These are phyloP conservation scores for Diabrotica balteata DNA, from an alignment of 2,888 invertebrate species.

Conservation along the genomic window DNA sequence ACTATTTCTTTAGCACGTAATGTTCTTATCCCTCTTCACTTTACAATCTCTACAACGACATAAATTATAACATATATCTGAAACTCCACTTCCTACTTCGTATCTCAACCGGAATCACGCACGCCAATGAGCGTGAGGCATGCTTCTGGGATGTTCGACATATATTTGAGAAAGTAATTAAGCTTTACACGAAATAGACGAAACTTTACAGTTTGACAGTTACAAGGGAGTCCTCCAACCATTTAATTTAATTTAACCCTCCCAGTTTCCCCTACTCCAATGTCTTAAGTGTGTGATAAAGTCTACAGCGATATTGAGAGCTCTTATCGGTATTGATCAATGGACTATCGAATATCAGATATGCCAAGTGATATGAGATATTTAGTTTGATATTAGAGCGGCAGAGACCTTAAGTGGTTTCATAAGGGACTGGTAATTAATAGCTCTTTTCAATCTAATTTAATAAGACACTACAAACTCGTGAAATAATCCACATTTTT, in stretches of 20 bases:
- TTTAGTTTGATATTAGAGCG: no score
- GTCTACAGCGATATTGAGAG: not conserved
- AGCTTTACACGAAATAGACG: conserved; percentile 37
- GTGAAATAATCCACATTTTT: no score
- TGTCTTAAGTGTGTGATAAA: conserved; percentile 25
- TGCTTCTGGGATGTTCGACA: conserved; percentile 24
- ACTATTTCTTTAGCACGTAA: not conserved
- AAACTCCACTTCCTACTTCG: not conserved
- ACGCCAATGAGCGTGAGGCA: not conserved
- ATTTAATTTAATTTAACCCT: conserved; percentile 43
- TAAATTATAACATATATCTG: not conserved
- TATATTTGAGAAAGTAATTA: conserved; percentile 42
- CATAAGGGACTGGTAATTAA: no score
- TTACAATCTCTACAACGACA: not conserved
- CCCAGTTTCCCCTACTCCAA: conserved; percentile 29
- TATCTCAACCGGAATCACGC: not conserved
- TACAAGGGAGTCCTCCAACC: conserved; percentile 37
- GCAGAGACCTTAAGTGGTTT: no score
- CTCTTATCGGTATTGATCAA: not conserved
- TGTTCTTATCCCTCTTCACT: not conserved
- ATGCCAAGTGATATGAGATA: no score
- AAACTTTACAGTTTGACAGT: conserved; percentile 41
- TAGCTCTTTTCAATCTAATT: no score
- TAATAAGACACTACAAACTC: no score
- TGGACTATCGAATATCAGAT: conserved; percentile 16